Conservation (phyloP, 1,140 invertebrate species). For the Oppia nitens region DNA sequence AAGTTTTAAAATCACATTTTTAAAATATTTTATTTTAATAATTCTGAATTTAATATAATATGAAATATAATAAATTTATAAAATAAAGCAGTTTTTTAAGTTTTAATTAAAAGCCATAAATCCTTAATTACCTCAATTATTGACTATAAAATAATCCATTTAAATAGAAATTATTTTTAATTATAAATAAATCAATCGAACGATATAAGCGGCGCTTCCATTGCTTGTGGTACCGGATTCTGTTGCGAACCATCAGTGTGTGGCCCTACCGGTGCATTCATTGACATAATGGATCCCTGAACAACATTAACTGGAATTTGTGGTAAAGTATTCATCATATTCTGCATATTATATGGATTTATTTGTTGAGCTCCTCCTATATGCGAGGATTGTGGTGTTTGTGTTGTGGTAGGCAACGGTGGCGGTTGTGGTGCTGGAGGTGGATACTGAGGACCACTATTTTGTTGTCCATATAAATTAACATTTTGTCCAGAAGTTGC, state of each 20-base stretch:
- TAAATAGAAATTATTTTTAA: not conserved
- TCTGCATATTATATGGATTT: not conserved
- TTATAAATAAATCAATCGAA: conserved; percentile 6
- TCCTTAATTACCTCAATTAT: too few species aligned
- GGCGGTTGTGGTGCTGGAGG: not conserved
- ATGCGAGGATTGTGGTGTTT: not conserved
- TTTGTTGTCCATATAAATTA: not conserved
- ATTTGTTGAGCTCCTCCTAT: not conserved
- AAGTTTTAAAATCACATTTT: not conserved
- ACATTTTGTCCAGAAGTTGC: not conserved
- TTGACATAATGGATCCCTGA: not conserved
- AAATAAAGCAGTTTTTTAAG: too few species aligned
- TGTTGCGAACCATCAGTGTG: not conserved
- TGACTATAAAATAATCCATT: too few species aligned
- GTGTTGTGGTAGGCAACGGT: not conserved
- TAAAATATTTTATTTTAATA: too few species aligned
- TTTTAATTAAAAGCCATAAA: too few species aligned
- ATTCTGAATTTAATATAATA: too few species aligned
- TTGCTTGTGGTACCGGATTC: not conserved
- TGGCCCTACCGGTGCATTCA: not conserved
- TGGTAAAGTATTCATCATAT: not conserved
- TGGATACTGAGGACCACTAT: not conserved
- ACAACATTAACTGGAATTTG: not conserved
- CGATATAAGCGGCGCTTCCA: conserved; percentile 1
- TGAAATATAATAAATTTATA: too few species aligned